Evolutionary conservation across 2,888 invertebrate species (phyloP).

Genomic region (Geophilus truncorum): DNA sequence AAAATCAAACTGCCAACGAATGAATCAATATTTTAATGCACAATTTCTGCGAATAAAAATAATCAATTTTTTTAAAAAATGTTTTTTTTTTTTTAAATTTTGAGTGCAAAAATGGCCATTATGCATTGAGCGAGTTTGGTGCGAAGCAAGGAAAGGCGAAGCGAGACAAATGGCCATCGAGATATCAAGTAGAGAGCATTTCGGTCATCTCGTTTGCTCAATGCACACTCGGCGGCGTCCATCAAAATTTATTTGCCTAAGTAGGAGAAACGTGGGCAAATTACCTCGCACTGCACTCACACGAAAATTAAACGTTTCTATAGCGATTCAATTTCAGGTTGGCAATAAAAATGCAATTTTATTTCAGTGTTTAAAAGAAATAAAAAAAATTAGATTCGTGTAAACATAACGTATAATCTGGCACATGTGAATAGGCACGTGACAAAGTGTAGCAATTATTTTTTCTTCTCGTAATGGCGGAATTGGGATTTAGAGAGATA

Average conservation of each 20-base stretch:
- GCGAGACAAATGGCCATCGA: neutral
- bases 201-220: neutral
- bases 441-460: constrained; percentile 15
- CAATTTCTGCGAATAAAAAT: neutral
- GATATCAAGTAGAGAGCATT: neutral
- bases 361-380: neutral
- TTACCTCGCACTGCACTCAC: neutral
- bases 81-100: no score
- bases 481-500: constrained; percentile 16
- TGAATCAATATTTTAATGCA: neutral
- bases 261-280: neutral
- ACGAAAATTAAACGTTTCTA: no score
- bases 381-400: neutral
- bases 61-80: no score
- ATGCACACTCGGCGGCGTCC: neutral
- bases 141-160: no score
- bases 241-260: neutral
- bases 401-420: constrained; percentile 12
- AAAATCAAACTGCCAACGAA: neutral
- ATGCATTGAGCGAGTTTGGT: neutral
- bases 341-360: neutral
- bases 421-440: constrained; percentile 16
- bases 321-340: neutral
- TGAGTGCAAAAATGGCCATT: neutral
- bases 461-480: constrained; percentile 16